These are phyloP conservation scores for Sinhomidia bicolor DNA, from an alignment of 2,888 invertebrate species.

Conservation along the genomic window DNA sequence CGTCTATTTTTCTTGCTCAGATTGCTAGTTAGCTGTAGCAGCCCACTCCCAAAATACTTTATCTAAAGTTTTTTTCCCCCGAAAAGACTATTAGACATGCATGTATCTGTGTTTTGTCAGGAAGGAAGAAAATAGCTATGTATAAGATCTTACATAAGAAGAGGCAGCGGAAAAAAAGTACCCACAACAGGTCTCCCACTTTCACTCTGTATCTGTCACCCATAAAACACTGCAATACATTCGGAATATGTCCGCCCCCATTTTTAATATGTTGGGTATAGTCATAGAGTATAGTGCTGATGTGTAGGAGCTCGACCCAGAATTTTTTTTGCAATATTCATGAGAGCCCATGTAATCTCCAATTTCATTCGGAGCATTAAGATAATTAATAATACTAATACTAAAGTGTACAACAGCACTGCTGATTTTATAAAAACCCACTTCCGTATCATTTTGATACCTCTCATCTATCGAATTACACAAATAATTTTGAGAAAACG, in stretches of 20 bases:
- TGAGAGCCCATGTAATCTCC: not conserved
- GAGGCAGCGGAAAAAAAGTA: not conserved
- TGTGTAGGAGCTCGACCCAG: too few species aligned
- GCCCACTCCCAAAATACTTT: conserved; percentile 40
- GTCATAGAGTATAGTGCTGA: not conserved
- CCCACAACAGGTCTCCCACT: conserved; percentile 31
- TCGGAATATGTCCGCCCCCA: not conserved
- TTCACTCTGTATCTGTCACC: conserved; percentile 34
- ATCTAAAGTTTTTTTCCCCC: conserved; percentile 19
- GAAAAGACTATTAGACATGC: not conserved
- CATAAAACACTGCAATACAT: conserved; percentile 25
- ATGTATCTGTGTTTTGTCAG: not conserved
- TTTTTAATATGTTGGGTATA: not conserved
- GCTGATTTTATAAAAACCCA: too few species aligned
- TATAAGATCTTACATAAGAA: not conserved
- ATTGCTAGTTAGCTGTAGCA: conserved; percentile 17
- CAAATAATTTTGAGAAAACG: too few species aligned
- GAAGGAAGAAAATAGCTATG: not conserved
- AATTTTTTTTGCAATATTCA: not conserved
- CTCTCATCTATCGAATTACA: too few species aligned
- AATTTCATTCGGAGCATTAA: not conserved
- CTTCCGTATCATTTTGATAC: too few species aligned
- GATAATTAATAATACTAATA: conserved; percentile 21
- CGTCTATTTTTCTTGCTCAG: conserved; percentile 13
- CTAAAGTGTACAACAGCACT: not conserved